phyloP scores from a whole-genome alignment of 2,113 vertebrate genomes.

The Arenaria interpres region DNA sequence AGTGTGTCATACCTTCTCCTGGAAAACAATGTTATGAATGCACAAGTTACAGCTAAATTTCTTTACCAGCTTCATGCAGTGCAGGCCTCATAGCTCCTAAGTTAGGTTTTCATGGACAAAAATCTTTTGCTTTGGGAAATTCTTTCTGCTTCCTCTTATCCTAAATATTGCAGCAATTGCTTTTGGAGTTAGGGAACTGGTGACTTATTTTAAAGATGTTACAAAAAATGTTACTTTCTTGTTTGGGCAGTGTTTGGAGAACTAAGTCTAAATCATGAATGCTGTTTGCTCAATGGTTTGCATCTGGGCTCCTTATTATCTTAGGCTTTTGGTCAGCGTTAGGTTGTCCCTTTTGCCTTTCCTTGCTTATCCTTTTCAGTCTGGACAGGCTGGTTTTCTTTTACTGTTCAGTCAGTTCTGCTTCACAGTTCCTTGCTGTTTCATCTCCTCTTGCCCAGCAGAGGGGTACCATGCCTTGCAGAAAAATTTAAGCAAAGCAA shows the following conservation, averaged over 20 bases:
- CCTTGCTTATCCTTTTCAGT: neutral
- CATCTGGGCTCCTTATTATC: neutral
- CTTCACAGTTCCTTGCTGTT: neutral
- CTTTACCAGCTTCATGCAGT: neutral
- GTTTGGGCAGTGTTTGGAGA: neutral
- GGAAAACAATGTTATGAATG: neutral
- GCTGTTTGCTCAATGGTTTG: neutral
- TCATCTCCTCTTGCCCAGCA: constrained; percentile 19
- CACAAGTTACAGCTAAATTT: neutral
- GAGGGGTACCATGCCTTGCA: neutral
- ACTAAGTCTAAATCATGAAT: neutral
- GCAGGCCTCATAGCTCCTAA: neutral
- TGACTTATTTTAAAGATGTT: neutral
- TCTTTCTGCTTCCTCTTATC: neutral
- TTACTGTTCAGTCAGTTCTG: neutral
- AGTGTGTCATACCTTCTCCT: neutral
- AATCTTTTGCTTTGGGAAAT: neutral
- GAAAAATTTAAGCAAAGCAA: neutral
- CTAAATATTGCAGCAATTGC: neutral
- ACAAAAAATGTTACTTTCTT: neutral
- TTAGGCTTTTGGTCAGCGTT: neutral
- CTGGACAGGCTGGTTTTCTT: neutral
- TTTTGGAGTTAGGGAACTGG: neutral
- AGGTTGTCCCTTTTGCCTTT: neutral
- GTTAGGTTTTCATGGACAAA: neutral